A percentile compares a stretch with the other conserved stretches of the same genome.
Evolutionary conservation across 92 coral and sea anemone species (phyloP).

Genomic region (Epizoanthus rinbou): DNA sequence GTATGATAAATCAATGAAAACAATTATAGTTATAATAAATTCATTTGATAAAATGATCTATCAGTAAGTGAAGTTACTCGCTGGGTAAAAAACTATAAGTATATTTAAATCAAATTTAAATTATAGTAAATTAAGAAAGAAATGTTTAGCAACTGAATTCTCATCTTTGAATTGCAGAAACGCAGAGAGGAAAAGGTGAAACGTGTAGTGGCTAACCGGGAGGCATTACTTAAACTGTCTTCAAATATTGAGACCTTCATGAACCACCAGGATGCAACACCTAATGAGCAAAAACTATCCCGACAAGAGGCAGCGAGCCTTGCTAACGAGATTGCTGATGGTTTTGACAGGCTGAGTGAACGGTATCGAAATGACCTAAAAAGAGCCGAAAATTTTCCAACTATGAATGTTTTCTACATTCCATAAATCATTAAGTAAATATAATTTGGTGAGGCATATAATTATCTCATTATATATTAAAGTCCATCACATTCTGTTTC

Average conservation of each 20-base stretch:
- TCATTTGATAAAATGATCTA: too few relatives aligned
- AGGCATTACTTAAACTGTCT: conserved; percentile 74
- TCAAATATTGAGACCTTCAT: conserved; percentile 74
- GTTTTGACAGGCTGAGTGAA: conserved; percentile 76
- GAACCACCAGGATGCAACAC: conserved; percentile 31
- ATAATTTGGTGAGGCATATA: too few relatives aligned
- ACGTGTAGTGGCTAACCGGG: conserved; percentile 73
- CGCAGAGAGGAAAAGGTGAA: conserved; percentile 67
- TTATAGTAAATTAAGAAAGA: too few relatives aligned
- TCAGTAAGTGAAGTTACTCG: too few relatives aligned
- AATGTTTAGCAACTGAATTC: too few relatives aligned
- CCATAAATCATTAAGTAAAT: not conserved
- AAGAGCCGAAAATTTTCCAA: conserved; percentile 78
- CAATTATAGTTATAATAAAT: not conserved
- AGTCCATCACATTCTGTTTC: not conserved
- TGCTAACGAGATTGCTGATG: conserved; percentile 89
- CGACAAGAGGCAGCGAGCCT: conserved; percentile 65
- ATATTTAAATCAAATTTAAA: too few relatives aligned
- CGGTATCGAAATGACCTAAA: conserved; percentile 75
- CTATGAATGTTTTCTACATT: conserved; percentile 8
- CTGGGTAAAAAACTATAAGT: too few relatives aligned
- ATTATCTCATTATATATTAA: too few relatives aligned
- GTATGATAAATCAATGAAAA: too few relatives aligned
- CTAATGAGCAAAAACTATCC: conserved; percentile 41
- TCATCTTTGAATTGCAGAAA: conserved; percentile 46